Evolutionary conservation across 2,113 vertebrate genomes (phyloP), one percentile per base, ranked within the genome.

Genomic region (Melanerpes aurifrons): DNA sequence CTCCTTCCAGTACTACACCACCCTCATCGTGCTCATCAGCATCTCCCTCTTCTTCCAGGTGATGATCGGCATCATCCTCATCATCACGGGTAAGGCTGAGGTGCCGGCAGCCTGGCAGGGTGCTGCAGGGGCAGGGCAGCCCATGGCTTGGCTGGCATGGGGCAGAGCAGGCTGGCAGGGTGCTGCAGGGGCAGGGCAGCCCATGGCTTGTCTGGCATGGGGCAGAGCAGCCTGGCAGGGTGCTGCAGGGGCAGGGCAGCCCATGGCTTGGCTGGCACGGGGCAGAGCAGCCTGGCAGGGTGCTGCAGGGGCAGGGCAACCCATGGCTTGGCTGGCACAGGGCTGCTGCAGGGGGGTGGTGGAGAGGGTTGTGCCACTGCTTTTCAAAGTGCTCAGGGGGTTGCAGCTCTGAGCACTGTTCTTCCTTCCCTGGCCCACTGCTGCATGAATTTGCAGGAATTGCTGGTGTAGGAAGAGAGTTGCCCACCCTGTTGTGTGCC

Each of bases 41-140:
- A 91, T 98, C 95, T 99, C 99, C 10, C 97, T 99, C 95, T 97
- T 97, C 78, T 97, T 99, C 92, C 99, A 99, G 96, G 97, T 98
- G 37, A 57, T 97, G 72, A 98, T 98, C 1, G 98, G 98, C 43
- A 94, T 98, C 70, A 97, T 99, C 64, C 98, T 99, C 3, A 97
- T 99, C 88, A 87, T 98, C 94, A 98, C 98, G 0, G 98, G 99
- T 99, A 97, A 98, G 98, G 26, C 62, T 1, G 0, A 48, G 43
- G 43, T 1, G 0, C 0, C 1, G 25, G 61, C 22, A 25, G 6
- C 12, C 28, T 67, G 0, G 0, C 26, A 37, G 37, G 37, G 37
- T 37, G 37, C 37, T 37, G 37, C 37, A 37, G 37, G 37, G 37
- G 37, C 37, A 37, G 37, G 43, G 43, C 43, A 43, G 43, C 43